Conservation (phyloP, 2,113 vertebrate genomes). For the Agelaius phoeniceus region DNA sequence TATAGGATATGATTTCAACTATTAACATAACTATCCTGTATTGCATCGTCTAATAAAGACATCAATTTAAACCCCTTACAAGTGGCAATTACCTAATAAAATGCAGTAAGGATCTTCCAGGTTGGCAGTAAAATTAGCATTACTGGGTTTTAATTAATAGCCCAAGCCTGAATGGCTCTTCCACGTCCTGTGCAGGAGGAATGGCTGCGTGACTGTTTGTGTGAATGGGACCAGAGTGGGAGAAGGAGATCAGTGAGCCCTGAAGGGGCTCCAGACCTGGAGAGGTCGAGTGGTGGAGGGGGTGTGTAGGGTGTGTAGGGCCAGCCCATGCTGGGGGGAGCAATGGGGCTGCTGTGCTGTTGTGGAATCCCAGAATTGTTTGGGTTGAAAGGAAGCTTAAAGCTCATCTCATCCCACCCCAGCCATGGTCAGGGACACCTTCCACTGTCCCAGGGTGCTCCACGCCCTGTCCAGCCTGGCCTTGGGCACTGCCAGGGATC, state of each 20-base stretch:
- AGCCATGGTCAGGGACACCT: neutral
- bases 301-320: neutral
- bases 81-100: constrained; percentile 70
- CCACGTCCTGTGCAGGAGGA: neutral
- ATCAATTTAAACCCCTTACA: constrained; percentile 57
- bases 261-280: rapidly evolving
- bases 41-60: constrained; percentile 43
- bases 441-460: rapidly evolving
- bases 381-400: neutral
- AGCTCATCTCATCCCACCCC: neutral
- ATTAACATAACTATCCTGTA: constrained; percentile 26
- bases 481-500: neutral
- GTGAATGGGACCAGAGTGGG: neutral
- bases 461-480: rapidly evolving
- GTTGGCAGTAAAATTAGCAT: constrained; percentile 64
- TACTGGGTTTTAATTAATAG: constrained; percentile 63
- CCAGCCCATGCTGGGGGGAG: neutral
- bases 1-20: constrained; percentile 43
- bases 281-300: neutral
- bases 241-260: neutral
- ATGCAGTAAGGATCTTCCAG: constrained; percentile 63
- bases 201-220: neutral
- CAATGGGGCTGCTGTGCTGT: neutral
- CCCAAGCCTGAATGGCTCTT: constrained; percentile 29
- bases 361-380: rapidly evolving